Conservation (phyloP, 2,888 invertebrate species). For the Napeogenes inachia region DNA sequence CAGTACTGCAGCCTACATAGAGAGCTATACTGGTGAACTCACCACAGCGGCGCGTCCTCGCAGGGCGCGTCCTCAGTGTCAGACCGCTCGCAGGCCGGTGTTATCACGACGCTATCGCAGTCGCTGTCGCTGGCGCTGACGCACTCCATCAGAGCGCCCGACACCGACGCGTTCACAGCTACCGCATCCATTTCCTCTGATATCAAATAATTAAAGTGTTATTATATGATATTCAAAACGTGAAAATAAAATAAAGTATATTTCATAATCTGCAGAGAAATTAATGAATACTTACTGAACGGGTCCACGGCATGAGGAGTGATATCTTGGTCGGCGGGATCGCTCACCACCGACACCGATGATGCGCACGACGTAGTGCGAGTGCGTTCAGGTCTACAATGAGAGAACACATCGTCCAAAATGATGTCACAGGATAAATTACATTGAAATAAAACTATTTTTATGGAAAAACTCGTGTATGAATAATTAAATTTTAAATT, state of each 20-base stretch:
- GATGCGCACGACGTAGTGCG: slow-evolving; percentile 69
- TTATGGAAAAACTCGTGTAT: too few species aligned
- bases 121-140: slow-evolving; percentile 66
- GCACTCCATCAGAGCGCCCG: slow-evolving; percentile 58
- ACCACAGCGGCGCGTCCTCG: slow-evolving; percentile 58
- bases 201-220: slow-evolving; percentile 19
- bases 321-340: slow-evolving; percentile 56
- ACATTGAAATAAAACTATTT: too few species aligned
- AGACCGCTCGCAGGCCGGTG: slow-evolving; percentile 42
- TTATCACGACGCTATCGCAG: slow-evolving; percentile 50
- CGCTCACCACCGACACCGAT: slow-evolving; percentile 69
- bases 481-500: too few species aligned
- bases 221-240: background rate
- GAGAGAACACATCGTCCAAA: background rate
- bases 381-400: slow-evolving; percentile 55
- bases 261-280: background rate
- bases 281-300: slow-evolving; percentile 54
- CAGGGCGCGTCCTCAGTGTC: slow-evolving; percentile 56
- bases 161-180: slow-evolving; percentile 52
- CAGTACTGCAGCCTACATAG: too few species aligned
- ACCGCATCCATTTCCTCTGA: slow-evolving; percentile 68
- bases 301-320: slow-evolving; percentile 56
- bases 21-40: background rate
- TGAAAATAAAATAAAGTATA: background rate
- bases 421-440: too few species aligned